A percentile compares a stretch with the other conserved stretches of the same genome.
phyloP scores from a whole-genome alignment of 2,113 vertebrate genomes.

The Catagonus wagneri region DNA sequence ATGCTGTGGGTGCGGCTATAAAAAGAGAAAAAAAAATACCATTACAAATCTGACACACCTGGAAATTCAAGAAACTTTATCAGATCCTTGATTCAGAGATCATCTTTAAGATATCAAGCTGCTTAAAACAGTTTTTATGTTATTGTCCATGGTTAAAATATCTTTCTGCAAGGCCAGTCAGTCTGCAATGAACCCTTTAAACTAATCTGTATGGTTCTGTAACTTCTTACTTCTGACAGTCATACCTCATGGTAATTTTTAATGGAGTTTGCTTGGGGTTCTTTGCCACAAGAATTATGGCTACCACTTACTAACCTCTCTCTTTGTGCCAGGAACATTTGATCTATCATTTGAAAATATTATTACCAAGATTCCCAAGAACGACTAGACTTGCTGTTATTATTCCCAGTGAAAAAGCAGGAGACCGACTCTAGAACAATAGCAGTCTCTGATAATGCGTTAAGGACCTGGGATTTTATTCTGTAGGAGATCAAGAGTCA shows the following conservation, averaged over 20 bases:
- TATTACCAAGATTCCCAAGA: background rate
- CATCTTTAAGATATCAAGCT: background rate
- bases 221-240: background rate
- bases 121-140: background rate
- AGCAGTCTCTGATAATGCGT: background rate
- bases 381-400: background rate
- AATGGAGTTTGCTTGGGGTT: background rate
- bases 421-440: background rate
- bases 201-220: background rate
- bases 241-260: background rate
- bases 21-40: too few species aligned
- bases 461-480: background rate
- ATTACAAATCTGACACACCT: background rate
- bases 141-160: background rate
- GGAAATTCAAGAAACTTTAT: background rate
- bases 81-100: background rate
- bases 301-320: background rate
- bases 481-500: too few species aligned
- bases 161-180: background rate
- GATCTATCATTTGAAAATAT: background rate
- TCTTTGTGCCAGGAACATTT: background rate
- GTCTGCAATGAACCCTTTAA: background rate
- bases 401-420: background rate
- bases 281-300: background rate
- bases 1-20: too few species aligned